A percentile compares a stretch with the other conserved stretches of the same genome.
Evolutionary conservation across 1,140 invertebrate genomes (phyloP).

Genomic region (Chionoecetes opilio): DNA sequence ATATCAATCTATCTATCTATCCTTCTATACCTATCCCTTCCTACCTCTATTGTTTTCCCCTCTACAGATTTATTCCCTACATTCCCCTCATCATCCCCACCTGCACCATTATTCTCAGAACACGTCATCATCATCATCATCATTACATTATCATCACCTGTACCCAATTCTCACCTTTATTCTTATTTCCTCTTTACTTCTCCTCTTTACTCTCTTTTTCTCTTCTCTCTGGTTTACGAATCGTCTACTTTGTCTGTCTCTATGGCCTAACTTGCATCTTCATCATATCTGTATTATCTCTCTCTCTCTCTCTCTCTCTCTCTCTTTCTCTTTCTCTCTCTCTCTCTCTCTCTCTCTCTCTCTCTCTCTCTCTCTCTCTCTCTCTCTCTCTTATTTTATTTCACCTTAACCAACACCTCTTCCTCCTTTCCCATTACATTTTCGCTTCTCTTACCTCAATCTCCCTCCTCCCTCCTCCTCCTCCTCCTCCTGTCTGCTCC

Average conservation of each 20-base stretch:
- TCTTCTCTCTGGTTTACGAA: background rate
- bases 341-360: background rate
- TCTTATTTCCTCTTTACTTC: background rate
- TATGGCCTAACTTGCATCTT: background rate
- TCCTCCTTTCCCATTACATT: background rate
- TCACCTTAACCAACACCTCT: background rate
- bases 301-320: background rate
- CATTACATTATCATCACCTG: background rate
- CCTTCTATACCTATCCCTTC: too few relatives aligned
- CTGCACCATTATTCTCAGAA: background rate
- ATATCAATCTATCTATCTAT: too few relatives aligned
- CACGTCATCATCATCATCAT: background rate
- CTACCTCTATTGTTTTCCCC: too few relatives aligned
- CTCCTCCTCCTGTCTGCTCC: background rate
- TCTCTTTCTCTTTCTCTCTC: background rate
- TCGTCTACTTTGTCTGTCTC: too few relatives aligned
- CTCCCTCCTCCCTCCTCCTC: background rate
- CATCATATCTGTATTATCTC: background rate
- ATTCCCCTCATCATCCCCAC: background rate
- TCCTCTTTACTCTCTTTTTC: background rate
- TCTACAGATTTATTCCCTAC: background rate
- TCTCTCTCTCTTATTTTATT: too few relatives aligned
- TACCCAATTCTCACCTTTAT: background rate
- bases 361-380: background rate
- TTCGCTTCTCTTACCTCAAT: background rate